phyloP scores from a whole-genome alignment of 2,888 invertebrate species.

The Cerastis leucographa region DNA sequence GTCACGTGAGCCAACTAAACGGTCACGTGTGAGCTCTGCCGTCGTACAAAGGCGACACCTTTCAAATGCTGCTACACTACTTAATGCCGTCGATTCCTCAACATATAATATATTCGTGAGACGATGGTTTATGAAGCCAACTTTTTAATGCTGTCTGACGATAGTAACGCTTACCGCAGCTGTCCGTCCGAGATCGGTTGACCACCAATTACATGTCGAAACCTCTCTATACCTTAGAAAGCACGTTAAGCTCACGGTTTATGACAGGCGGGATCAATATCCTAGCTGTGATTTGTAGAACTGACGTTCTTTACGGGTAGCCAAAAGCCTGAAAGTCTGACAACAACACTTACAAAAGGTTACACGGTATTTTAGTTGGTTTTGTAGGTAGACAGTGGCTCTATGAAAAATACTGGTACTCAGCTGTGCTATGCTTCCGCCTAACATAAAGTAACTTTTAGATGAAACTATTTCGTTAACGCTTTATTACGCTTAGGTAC shows the following conservation, averaged over 20 bases:
- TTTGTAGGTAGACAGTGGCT: not conserved
- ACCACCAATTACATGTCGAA: not conserved
- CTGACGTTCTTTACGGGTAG: not conserved
- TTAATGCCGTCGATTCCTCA: constrained; percentile 52
- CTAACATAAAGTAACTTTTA: not conserved
- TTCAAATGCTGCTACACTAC: constrained; percentile 35
- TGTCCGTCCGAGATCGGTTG: not conserved
- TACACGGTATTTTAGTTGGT: not conserved
- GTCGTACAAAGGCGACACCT: constrained; percentile 60
- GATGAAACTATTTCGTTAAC: not conserved
- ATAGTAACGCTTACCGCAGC: not conserved
- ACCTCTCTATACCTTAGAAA: not conserved
- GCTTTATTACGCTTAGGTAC: not conserved
- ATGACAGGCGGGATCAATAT: not conserved
- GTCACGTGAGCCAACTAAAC: constrained; percentile 68
- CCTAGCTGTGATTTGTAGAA: not conserved
- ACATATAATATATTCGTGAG: constrained; percentile 42
- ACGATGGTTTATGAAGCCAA: not conserved
- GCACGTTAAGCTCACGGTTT: not conserved
- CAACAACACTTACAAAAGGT: not conserved
- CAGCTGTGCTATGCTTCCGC: not conserved
- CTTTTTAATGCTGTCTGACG: not conserved
- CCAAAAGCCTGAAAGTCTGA: not conserved
- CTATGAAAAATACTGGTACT: not conserved
- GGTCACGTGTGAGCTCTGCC: constrained; percentile 70